A percentile compares a stretch with the other conserved stretches of the same genome.
These are phyloP conservation scores for Capitulum mitella DNA, from an alignment of 2,888 invertebrate genomes.

Conservation along the genomic window DNA sequence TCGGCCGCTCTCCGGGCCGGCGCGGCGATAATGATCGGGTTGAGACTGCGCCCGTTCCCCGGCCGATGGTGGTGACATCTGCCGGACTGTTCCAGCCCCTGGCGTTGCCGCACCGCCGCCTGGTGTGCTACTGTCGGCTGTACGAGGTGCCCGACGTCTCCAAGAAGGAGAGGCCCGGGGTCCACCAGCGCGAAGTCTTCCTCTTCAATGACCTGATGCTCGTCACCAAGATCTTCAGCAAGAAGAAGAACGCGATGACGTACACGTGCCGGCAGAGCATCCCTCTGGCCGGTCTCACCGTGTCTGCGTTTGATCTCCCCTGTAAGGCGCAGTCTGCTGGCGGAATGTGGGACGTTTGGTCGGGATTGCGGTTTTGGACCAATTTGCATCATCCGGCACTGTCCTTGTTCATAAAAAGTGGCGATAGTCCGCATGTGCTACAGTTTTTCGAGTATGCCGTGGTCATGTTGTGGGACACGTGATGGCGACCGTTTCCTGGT, in stretches of 20 bases:
- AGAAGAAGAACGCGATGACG: conserved; percentile 91
- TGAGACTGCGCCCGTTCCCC: neutral
- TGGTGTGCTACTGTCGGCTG: conserved; percentile 96
- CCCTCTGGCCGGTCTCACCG: conserved; percentile 84
- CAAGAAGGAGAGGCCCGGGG: conserved; percentile 77
- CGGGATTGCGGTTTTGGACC: too few species aligned
- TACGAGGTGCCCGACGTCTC: conserved; percentile 95
- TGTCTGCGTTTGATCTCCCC: conserved; percentile 79
- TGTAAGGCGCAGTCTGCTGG: conserved; percentile 61
- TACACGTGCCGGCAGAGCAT: conserved; percentile 94
- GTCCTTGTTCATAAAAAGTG: too few species aligned
- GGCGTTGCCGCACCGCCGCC: conserved; percentile 86
- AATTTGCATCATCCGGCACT: too few species aligned
- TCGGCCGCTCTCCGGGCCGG: too few species aligned
- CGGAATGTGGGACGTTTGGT: too few species aligned
- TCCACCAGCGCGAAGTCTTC: conserved; percentile 76
- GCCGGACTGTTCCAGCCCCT: conserved; percentile 49
- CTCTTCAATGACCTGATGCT: conserved; percentile 96
- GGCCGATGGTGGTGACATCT: neutral
- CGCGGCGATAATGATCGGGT: too few species aligned
- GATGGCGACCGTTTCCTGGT: too few species aligned
- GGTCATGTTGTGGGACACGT: too few species aligned
- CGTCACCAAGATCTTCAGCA: conserved; percentile 93
- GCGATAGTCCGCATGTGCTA: too few species aligned
- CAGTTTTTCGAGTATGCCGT: too few species aligned